These are phyloP conservation scores for Falco peregrinus DNA, from an alignment of 2,797 vertebrate genomes.

Conservation along the genomic window DNA sequence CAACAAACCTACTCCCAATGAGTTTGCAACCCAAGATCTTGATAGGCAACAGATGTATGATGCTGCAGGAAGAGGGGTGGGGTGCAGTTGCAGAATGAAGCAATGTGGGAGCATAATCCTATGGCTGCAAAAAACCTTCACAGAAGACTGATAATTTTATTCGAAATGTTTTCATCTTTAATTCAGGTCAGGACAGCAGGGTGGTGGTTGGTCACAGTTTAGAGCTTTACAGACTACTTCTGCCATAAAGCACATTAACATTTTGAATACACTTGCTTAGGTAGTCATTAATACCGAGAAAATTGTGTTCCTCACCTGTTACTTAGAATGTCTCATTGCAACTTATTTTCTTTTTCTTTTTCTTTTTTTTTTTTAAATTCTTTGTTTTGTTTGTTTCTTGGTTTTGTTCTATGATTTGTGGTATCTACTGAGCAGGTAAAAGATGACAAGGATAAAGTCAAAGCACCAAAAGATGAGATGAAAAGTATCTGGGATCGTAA, in stretches of 20 bases:
- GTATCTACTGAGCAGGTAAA: conserved; percentile 76
- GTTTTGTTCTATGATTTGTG: conserved; percentile 9
- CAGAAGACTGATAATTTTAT: not conserved
- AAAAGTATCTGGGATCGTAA: conserved; percentile 79
- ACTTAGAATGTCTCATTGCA: not conserved
- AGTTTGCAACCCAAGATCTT: not conserved
- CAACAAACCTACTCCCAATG: not conserved
- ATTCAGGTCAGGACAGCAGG: not conserved
- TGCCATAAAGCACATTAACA: not conserved
- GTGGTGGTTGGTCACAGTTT: not conserved
- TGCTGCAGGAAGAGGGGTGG: not conserved
- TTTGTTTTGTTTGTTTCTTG: not conserved
- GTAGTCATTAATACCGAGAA: not conserved
- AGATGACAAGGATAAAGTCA: conserved; percentile 83
- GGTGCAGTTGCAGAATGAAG: not conserved
- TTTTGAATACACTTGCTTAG: not conserved
- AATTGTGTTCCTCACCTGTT: not conserved
- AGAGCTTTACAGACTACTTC: not conserved
- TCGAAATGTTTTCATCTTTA: not conserved
- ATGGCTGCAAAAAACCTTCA: not conserved
- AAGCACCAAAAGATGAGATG: conserved; percentile 78
- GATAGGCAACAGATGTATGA: not conserved
- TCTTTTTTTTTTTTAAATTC: not conserved
- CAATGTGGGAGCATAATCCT: not conserved
- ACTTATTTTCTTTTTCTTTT: not conserved